Percentiles rank a stretch among this genome's conserved stretches.
phyloP scores from a whole-genome alignment of 2,888 invertebrate genomes.

The Homarus gammarus region DNA sequence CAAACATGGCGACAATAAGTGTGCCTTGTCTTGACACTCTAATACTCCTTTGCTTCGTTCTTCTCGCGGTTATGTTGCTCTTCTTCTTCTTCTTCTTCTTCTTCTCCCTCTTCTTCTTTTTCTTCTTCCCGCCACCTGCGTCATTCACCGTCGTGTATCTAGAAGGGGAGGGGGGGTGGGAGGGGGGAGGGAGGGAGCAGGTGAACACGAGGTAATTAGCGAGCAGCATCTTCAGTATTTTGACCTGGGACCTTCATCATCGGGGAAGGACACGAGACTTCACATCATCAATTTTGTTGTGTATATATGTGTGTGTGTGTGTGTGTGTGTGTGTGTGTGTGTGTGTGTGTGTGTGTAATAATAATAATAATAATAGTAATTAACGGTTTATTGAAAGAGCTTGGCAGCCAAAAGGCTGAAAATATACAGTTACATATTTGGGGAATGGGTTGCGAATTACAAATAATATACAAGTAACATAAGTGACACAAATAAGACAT shows the following conservation, averaged over 20 bases:
- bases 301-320: too few relatives aligned
- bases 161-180: background rate
- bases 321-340: too few relatives aligned
- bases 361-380: too few relatives aligned
- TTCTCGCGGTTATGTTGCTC: background rate
- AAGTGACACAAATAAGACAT: too few relatives aligned
- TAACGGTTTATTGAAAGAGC: too few relatives aligned
- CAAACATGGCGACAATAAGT: slow-evolving; percentile 42
- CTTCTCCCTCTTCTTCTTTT: background rate
- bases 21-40: slow-evolving; percentile 24
- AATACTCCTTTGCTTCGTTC: slow-evolving; percentile 7
- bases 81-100: background rate
- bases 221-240: background rate
- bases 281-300: too few relatives aligned
- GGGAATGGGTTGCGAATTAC: too few relatives aligned
- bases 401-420: too few relatives aligned
- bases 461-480: too few relatives aligned
- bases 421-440: too few relatives aligned
- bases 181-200: background rate
- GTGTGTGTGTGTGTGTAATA: too few relatives aligned
- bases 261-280: background rate
- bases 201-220: background rate
- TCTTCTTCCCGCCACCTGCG: background rate
- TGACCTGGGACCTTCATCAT: background rate
- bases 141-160: background rate